Conservation (phyloP, 2,113 vertebrate species). For the Cygnus buccinator region DNA sequence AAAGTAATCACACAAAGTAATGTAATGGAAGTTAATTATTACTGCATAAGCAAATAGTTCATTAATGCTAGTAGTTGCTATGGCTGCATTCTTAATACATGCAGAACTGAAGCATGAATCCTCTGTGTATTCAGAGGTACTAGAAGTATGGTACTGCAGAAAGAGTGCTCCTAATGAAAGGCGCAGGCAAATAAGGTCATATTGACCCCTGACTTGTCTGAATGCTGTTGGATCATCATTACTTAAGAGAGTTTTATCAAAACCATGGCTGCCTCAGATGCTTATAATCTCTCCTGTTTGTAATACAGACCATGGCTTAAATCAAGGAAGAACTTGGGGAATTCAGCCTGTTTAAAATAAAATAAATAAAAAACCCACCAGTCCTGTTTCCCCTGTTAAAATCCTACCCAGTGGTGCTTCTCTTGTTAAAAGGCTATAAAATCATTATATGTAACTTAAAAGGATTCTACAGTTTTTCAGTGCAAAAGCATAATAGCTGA, state of each 20-base stretch:
- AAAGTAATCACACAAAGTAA: slow-evolving; percentile 99
- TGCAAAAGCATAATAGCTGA: slow-evolving; percentile 40
- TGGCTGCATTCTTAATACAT: slow-evolving; percentile 98
- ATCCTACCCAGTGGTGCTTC: slow-evolving; percentile 33
- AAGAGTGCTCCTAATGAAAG: slow-evolving; percentile 81
- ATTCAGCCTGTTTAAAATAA: slow-evolving; percentile 52
- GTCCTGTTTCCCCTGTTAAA: slow-evolving; percentile 51
- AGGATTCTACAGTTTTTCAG: slow-evolving; percentile 46
- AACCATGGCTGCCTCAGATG: slow-evolving; percentile 47
- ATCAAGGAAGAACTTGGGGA: slow-evolving; percentile 64
- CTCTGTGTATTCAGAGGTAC: slow-evolving; percentile 89
- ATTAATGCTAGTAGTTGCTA: slow-evolving; percentile 99
- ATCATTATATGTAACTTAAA: slow-evolving; percentile 69
- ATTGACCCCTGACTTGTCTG: slow-evolving; percentile 82
- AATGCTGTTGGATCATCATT: slow-evolving; percentile 80
- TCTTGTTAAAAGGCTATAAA: slow-evolving; percentile 69
- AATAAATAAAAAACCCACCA: slow-evolving; percentile 59
- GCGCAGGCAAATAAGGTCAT: slow-evolving; percentile 79
- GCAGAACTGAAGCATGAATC: slow-evolving; percentile 91
- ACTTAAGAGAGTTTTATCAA: slow-evolving; percentile 76
- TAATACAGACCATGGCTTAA: slow-evolving; percentile 53
- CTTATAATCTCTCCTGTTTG: slow-evolving; percentile 66
- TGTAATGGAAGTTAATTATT: slow-evolving; percentile 99
- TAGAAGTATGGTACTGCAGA: slow-evolving; percentile 83
- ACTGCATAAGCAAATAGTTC: slow-evolving; percentile 99